A percentile compares a stretch with the other conserved stretches of the same genome.
These are phyloP conservation scores for Hafferia zeledoni DNA, from an alignment of 2,797 vertebrate genomes.

Conservation along the genomic window DNA sequence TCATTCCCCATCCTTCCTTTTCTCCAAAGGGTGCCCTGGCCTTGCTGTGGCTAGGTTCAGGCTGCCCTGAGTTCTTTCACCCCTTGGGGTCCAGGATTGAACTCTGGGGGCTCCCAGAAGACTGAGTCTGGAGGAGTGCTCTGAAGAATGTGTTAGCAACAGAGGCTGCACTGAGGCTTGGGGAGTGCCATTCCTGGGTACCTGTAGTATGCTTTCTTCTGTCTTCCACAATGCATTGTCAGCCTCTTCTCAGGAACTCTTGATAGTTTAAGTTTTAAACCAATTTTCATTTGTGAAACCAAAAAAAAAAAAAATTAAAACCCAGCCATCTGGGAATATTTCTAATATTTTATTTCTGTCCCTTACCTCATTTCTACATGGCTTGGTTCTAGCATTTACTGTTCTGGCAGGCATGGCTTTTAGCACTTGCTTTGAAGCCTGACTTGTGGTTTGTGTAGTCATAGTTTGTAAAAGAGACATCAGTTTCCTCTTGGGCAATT, in stretches of 20 bases:
- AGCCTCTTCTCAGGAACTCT: background rate
- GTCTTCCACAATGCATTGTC: background rate
- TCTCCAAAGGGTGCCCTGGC: background rate
- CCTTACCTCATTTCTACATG: background rate
- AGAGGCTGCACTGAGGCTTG: background rate
- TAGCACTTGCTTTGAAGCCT: slow-evolving; percentile 10
- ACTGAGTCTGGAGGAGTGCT: background rate
- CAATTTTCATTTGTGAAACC: background rate
- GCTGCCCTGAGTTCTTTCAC: background rate
- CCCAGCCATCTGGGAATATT: background rate
- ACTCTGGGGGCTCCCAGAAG: background rate
- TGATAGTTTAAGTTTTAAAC: background rate
- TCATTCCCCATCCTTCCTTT: background rate
- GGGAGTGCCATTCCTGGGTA: fast-evolving
- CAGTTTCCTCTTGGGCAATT: slow-evolving; percentile 65
- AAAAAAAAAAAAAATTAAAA: background rate
- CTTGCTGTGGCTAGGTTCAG: background rate
- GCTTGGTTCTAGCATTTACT: background rate
- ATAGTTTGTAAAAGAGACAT: slow-evolving; percentile 8
- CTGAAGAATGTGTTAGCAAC: background rate
- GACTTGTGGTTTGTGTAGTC: slow-evolving; percentile 18
- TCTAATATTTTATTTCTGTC: background rate
- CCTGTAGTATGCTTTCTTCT: background rate
- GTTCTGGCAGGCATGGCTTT: background rate
- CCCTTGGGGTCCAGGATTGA: background rate